phyloP scores from a whole-genome alignment of 1,140 invertebrate species.

The Dryas iulia region DNA sequence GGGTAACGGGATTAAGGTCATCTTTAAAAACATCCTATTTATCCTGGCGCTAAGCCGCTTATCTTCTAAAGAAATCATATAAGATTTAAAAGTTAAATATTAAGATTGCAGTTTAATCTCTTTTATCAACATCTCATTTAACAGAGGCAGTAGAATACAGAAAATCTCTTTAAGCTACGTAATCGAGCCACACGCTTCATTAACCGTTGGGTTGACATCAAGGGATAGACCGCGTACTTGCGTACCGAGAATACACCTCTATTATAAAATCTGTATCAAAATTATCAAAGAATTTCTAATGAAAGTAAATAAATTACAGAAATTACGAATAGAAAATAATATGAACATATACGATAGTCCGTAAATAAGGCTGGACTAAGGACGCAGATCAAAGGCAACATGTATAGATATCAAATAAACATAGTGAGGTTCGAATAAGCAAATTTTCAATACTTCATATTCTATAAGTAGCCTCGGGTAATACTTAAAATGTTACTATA shows the following conservation, averaged over 20 bases:
- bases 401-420: too few relatives aligned
- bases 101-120: background rate
- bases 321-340: too few relatives aligned
- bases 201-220: conserved; percentile 15
- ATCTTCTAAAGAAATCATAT: conserved; percentile 24
- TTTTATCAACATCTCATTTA: conserved; percentile 31
- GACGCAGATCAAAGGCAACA: too few relatives aligned
- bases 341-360: too few relatives aligned
- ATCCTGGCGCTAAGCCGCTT: conserved; percentile 27
- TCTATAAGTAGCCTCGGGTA: too few relatives aligned
- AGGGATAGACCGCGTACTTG: conserved; percentile 13
- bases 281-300: too few relatives aligned
- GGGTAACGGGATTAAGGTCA: conserved; percentile 57
- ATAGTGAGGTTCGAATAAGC: too few relatives aligned
- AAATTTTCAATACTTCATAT: too few relatives aligned
- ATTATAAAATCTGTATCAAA: background rate
- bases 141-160: conserved; percentile 25
- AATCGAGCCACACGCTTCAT: conserved; percentile 18
- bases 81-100: conserved; percentile 21
- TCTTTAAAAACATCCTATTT: conserved; percentile 27
- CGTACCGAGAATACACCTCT: conserved; percentile 7
- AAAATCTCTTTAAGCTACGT: conserved; percentile 24
- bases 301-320: too few relatives aligned
- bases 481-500: too few relatives aligned
- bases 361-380: too few relatives aligned